Percentiles rank a stretch among this genome's conserved stretches.
These are phyloP conservation scores for Boloria euphrosyne DNA, from an alignment of 2,888 invertebrate genomes.

Conservation along the genomic window DNA sequence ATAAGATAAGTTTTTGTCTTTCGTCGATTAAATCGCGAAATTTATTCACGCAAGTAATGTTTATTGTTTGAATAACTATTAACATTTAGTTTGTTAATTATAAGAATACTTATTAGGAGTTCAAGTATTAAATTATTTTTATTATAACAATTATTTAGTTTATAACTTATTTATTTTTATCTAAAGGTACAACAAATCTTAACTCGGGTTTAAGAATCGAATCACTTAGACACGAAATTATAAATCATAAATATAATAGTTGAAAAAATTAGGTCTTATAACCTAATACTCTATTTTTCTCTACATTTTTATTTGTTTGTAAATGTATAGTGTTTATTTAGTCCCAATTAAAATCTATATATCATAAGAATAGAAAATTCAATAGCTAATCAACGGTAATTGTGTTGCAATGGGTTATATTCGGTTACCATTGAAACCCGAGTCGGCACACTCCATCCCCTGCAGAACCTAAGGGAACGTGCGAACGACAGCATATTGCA, in stretches of 20 bases:
- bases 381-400: slow-evolving; percentile 52
- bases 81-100: neutral
- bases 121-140: no score
- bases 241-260: no score
- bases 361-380: slow-evolving; percentile 39
- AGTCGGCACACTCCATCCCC: slow-evolving; percentile 41
- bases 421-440: slow-evolving; percentile 47
- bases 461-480: slow-evolving; percentile 44
- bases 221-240: no score
- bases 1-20: slow-evolving; percentile 34
- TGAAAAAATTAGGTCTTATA: no score
- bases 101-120: no score
- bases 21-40: slow-evolving; percentile 27
- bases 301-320: neutral
- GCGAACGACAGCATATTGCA: slow-evolving; percentile 54
- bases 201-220: no score
- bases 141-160: no score
- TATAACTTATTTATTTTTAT: no score
- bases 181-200: no score
- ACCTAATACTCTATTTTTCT: no score
- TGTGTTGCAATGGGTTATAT: slow-evolving; percentile 46
- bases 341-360: slow-evolving; percentile 5
- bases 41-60: slow-evolving; percentile 24
- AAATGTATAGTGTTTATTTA: slow-evolving; percentile 1
- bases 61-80: slow-evolving; percentile 7